Base-by-base conservation (phyloP, 2,888 invertebrate species). In the Netelia fuscicornis region DNA sequence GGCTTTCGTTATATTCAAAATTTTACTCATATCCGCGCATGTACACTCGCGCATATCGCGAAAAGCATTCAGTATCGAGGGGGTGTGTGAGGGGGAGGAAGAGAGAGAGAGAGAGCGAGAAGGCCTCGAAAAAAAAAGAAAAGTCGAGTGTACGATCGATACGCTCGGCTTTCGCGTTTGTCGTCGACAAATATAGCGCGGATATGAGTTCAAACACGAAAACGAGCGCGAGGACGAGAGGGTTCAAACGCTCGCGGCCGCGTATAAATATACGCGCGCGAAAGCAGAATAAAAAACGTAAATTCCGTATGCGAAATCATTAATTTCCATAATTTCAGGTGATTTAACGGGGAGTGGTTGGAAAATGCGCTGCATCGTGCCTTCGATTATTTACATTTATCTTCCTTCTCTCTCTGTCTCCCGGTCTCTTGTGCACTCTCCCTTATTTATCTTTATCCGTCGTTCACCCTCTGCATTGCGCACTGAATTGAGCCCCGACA, bases 311-410 rank as follows among this genome's bases (percentile, higher is more conserved):
- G 25, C 25, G 25, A n/a, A 81, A 76, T 77, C 65, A 77, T 68
- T 70, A 72, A 83, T 79, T 79, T 70, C 48, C 75, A 75, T 80
- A 83, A 80, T 75, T 79, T 74, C 20, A 58, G 58, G 56, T 70
- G 52, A 52, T 30, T 42, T 71, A 68, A 78, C 23, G 20, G 9
- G 10, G 13, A 44, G 72, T 17, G 25, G 58, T 44, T 17, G 11
- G 25, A 17, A 56, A 25, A 30, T 42, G 44, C 25, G 20, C 23
- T 58, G 44, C 25, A 48, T 23, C 42, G 52, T 3, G 56, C 62
- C 25, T 83, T 79, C 52, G 42, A 25, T 75, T 70, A 71, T 78
- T 75, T 58, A 85, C 65, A 62, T 74, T 52, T 13, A 23, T 54
- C 11, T 5, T 37, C 11, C 56, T 17, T 30, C 81, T 65, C 52